A percentile compares a stretch with the other conserved stretches of the same genome.
Conservation (phyloP, 2,888 invertebrate species). For the Chironomus riparius region DNA sequence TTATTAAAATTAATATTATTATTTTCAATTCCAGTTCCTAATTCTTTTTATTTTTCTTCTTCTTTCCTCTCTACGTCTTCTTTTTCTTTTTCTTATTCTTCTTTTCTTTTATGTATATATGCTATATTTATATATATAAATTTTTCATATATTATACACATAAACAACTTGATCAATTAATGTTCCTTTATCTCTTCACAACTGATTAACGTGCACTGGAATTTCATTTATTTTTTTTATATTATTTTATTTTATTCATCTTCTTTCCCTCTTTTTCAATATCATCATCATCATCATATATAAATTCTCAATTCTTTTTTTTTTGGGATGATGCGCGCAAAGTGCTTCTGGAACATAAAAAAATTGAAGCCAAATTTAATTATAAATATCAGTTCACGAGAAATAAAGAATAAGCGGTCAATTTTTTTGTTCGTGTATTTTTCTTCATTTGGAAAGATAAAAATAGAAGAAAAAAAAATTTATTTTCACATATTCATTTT, state of each 20-base stretch:
- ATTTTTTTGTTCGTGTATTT: constrained; percentile 21
- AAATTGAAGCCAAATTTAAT: constrained; percentile 24
- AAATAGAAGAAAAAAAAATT: constrained; percentile 25
- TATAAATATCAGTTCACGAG: constrained; percentile 26
- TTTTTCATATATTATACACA: background rate
- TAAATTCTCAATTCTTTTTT: background rate
- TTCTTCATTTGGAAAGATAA: constrained; percentile 26
- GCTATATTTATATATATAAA: background rate
- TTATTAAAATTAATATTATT: background rate
- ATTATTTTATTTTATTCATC: background rate
- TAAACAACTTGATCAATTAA: constrained; percentile 9
- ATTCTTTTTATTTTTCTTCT: background rate
- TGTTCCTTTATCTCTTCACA: constrained; percentile 13
- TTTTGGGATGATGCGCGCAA: constrained; percentile 19
- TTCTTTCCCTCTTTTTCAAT: background rate
- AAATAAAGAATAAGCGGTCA: constrained; percentile 19
- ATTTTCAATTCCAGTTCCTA: background rate
- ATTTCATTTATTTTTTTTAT: constrained; percentile 6
- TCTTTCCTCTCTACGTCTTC: background rate
- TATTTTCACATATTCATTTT: constrained; percentile 21
- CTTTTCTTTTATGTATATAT: background rate
- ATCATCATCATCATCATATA: background rate
- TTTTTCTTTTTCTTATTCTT: background rate
- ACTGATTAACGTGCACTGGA: constrained; percentile 15
- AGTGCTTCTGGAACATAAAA: constrained; percentile 24